Evolutionary conservation across 53 echinoderm and acorn worm genomes (phyloP), one percentile per base, ranked within the genome.

Genomic region (Echinarachnius parma): DNA sequence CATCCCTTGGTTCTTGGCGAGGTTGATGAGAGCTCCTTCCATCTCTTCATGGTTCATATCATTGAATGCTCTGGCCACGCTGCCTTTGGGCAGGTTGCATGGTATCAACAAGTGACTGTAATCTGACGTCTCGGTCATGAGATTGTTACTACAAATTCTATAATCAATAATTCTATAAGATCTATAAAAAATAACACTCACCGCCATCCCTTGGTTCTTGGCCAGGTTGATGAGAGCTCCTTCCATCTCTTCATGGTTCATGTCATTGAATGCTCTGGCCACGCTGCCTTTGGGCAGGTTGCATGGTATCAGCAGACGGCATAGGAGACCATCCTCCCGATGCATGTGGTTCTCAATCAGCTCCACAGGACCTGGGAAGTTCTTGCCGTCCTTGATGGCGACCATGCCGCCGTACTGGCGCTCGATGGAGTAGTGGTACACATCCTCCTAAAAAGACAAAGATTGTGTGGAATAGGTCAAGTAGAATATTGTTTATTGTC

Each of bases 341-440:
- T 54, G 71, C 64, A 92, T 82, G 36, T 98, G 88, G 75, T 98
- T 91, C 10, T 72, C 27, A 1, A 87, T 77, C 21, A 98, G 91
- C 63, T 98, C 98, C 8, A 98, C 75, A 34, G 98, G 91, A 20
- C 98, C 98, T 2, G 60, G 27, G 53, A 98, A 98, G 39, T 79
- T 78, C 72, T 89, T 92, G 19, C 98, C 98, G 61, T 98, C 98
- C 52, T 91, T 88, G 75, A 98, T 98, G 33, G 98, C 98, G 4
- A 98, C 90, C 13, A 80, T 83, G 16, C 91, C 91, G 50, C 88
- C 90, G 42, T 91, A 83, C 46, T 98, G 91, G 3, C 88, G 61
- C 78, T 98, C 88, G 25, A 98, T 88, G 62, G 90, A 83, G 16
- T 98, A 98, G 61, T 98, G 98, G 86, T 91, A 98, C 47, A 98